Evolutionary conservation across 2,888 invertebrate genomes (phyloP).

Genomic region (Eurytoma californica): DNA sequence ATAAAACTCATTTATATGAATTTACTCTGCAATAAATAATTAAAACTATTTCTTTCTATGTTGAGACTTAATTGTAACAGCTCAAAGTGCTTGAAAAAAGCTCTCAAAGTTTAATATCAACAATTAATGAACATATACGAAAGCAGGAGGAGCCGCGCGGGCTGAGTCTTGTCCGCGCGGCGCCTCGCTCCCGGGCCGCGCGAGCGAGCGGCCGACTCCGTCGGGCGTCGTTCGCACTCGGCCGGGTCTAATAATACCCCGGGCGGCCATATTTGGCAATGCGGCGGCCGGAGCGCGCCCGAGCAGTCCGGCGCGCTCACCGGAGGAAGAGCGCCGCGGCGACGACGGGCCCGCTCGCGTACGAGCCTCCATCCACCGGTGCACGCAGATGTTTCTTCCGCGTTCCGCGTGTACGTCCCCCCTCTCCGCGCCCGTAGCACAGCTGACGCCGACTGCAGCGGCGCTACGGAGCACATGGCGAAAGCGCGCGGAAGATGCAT

Average conservation of each 20-base stretch:
- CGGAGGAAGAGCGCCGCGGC: slow-evolving; percentile 28
- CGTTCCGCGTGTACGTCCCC: slow-evolving; percentile 7
- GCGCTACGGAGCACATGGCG: too few species aligned
- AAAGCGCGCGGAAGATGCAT: too few species aligned
- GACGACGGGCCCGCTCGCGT: background rate
- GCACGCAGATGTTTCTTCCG: background rate
- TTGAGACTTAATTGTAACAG: too few species aligned
- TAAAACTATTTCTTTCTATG: too few species aligned
- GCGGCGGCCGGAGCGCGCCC: slow-evolving; percentile 57
- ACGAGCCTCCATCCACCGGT: background rate
- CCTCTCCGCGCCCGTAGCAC: slow-evolving; percentile 25
- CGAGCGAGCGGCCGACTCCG: slow-evolving; percentile 58
- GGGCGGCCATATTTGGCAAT: slow-evolving; percentile 75
- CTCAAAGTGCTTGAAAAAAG: too few species aligned
- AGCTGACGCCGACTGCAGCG: too few species aligned
- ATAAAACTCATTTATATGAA: too few species aligned
- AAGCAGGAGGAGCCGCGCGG: too few species aligned
- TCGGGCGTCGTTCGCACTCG: slow-evolving; percentile 68
- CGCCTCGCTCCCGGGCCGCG: slow-evolving; percentile 58
- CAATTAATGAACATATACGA: too few species aligned
- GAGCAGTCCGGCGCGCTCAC: background rate
- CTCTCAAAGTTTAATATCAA: too few species aligned
- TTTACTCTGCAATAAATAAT: too few species aligned
- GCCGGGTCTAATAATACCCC: slow-evolving; percentile 73
- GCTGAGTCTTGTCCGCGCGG: too few species aligned